These are phyloP conservation scores for Daboia siamensis DNA, from an alignment of 2,113 vertebrate species.

Conservation along the genomic window DNA sequence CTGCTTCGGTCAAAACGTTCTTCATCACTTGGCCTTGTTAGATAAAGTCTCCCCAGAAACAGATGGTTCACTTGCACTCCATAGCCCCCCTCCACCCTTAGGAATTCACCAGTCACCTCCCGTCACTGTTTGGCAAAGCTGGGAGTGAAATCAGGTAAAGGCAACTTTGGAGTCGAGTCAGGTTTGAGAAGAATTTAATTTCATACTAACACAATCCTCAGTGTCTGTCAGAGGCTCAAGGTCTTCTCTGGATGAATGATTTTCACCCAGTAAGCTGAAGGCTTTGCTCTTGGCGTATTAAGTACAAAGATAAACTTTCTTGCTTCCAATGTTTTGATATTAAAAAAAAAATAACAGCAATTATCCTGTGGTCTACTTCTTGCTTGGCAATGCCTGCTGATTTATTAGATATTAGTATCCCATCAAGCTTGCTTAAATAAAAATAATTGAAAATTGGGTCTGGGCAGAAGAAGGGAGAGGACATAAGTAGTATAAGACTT, in stretches of 20 bases:
- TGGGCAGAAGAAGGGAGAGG: not conserved
- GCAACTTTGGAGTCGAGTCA: not conserved
- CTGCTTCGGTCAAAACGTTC: not conserved
- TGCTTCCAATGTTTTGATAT: not conserved
- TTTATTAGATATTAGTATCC: not conserved
- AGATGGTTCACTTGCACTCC: not conserved
- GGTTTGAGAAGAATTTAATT: not conserved
- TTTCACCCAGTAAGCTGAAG: not conserved
- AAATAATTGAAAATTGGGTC: not conserved
- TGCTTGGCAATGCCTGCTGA: not conserved
- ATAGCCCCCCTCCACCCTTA: not conserved
- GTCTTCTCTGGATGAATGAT: not conserved
- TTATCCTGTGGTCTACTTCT: not conserved
- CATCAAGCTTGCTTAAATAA: not conserved
- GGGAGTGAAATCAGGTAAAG: not conserved
- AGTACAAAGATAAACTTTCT: not conserved
- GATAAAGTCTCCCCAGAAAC: not conserved
- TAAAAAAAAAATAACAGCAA: not conserved
- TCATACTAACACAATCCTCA: rapidly evolving
- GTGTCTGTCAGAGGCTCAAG: not conserved
- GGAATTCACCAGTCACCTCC: not conserved
- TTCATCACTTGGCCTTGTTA: not conserved
- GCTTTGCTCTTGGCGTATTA: not conserved
- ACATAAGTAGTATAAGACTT: not conserved
- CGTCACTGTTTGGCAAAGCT: not conserved